Evolutionary conservation across 2,797 vertebrate genomes (phyloP).

Genomic region (Tadarida brasiliensis): DNA sequence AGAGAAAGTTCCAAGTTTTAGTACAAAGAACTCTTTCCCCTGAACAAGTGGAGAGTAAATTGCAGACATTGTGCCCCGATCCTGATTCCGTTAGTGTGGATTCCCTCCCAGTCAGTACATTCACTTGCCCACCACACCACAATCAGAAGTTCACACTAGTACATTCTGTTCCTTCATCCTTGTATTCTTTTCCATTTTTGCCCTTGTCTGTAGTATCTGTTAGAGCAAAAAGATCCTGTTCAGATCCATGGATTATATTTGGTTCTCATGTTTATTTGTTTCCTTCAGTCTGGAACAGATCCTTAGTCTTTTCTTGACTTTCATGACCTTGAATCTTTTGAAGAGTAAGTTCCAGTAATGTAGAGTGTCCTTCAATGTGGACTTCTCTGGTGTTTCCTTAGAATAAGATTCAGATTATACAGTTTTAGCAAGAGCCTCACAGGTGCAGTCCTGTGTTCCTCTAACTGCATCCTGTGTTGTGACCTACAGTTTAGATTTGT

Average conservation of each 20-base stretch:
- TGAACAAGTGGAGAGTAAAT: not conserved
- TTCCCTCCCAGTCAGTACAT: not conserved
- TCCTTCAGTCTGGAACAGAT: not conserved
- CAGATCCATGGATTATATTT: not conserved
- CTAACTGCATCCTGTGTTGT: not conserved
- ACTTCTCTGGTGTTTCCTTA: too few species aligned
- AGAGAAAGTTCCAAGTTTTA: not conserved
- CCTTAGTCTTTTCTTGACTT: too few species aligned
- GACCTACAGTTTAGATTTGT: not conserved
- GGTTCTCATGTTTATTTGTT: not conserved
- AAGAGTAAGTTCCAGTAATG: too few species aligned
- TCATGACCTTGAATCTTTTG: too few species aligned
- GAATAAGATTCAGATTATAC: too few species aligned
- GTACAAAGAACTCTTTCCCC: not conserved
- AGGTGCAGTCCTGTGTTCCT: not conserved
- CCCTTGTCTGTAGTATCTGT: not conserved
- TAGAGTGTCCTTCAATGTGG: too few species aligned
- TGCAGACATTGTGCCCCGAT: not conserved
- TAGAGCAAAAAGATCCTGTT: not conserved
- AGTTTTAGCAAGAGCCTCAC: too few species aligned
- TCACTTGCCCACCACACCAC: not conserved
- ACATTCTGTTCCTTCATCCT: not conserved
- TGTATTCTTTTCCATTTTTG: not conserved
- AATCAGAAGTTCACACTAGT: not conserved
- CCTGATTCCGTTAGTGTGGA: not conserved